Evolutionary conservation across 2,888 invertebrate species (phyloP), one percentile per base, ranked within the genome.

Genomic region (Coenonympha glycerion): DNA sequence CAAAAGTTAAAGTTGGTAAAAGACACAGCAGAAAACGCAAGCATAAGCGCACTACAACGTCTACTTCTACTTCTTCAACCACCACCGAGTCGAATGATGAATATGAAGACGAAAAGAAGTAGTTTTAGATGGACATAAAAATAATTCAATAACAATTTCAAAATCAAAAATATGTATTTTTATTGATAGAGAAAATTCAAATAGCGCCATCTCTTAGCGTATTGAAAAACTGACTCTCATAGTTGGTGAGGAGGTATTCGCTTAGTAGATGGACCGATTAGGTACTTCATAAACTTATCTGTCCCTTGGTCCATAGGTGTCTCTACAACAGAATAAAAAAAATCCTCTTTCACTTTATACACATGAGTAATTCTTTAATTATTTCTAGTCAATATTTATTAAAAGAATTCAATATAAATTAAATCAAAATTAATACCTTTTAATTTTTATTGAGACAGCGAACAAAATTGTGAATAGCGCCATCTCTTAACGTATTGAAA

Each of bases 1-100:
- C n/a, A n/a, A n/a, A n/a, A n/a, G n/a, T 47, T 41, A 70, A 72
- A 49, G 75, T 77, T 66, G 74, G 71, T 9, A 79, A 77, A 55
- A 60, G 76, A 8, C 72, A 75, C 49, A 73, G 66, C 37, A 71
- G 65, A 53, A 62, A 65, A 34, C 71, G 72, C 4, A 77, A 71
- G 48, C 55, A 63, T 49, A 74, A 62, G 53, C 62, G 58, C 15
- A 65, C 65, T 1, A 62, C 65, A 1, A 64, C 66, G 2, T 62
- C 72, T 0, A 65, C n/a, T n/a, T n/a, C n/a, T n/a, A n/a, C n/a
- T n/a, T n/a, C n/a, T n/a, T n/a, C n/a, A n/a, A n/a, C n/a, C n/a
- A n/a, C n/a, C n/a, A 74, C 77, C 0, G 70, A 73, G 18, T 68
- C 68, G 41, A 59, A 63, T 3, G 58, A 49, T 8, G 71, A 73